Conservation (phyloP, 2,797 vertebrate genomes). For the Megaceryle alcyon region DNA sequence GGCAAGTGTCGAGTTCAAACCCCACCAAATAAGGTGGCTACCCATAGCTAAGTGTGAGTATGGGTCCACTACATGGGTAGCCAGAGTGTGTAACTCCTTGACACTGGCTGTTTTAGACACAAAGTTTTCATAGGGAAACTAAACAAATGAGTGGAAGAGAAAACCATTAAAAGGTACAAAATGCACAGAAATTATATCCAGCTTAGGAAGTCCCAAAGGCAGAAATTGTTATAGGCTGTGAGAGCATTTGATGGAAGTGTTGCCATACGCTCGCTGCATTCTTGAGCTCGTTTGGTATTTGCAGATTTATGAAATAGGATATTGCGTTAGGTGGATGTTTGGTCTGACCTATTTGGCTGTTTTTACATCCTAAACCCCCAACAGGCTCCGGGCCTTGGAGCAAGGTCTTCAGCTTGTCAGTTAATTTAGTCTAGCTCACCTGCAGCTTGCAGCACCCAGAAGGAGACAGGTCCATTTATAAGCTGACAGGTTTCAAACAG, state of each 20-base stretch:
- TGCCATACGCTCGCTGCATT: not conserved
- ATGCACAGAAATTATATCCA: not conserved
- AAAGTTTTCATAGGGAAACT: not conserved
- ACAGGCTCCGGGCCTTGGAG: not conserved
- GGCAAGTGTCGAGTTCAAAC: not conserved
- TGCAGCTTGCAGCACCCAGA: not conserved
- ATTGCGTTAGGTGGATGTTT: not conserved
- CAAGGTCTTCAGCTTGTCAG: not conserved
- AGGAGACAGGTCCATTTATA: not conserved
- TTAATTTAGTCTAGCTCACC: not conserved
- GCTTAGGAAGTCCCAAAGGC: not conserved
- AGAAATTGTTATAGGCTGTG: not conserved
- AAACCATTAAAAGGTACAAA: not conserved
- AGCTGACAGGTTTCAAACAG: not conserved
- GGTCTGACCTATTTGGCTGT: not conserved
- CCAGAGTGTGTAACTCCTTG: not conserved
- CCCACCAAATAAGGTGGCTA: not conserved
- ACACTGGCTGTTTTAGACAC: not conserved
- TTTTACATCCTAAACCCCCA: not conserved
- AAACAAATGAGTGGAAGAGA: not conserved
- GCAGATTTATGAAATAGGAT: conserved; percentile 40
- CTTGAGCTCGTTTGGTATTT: not conserved
- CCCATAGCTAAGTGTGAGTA: not conserved
- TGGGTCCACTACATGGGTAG: not conserved
- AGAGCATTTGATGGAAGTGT: not conserved